Conservation (phyloP, 2,888 invertebrate species). For the Myopa testacea region DNA sequence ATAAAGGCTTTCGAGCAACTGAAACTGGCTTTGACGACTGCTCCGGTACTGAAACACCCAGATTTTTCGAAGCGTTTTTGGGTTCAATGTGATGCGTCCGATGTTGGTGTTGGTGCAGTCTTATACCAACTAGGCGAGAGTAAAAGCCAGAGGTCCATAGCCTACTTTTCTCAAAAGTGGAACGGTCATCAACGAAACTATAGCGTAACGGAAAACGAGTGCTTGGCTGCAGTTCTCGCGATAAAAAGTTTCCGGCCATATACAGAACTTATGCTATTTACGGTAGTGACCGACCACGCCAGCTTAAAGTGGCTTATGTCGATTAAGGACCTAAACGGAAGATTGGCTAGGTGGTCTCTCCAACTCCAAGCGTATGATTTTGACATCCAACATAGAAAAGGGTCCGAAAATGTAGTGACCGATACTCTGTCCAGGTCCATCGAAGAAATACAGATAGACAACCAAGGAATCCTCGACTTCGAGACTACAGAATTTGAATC, state of each 20-base stretch:
- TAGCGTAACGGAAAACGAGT: constrained; percentile 42
- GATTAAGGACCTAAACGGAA: neutral
- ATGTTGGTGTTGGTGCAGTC: constrained; percentile 40
- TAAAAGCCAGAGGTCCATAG: constrained; percentile 31
- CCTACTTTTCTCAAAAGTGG: too few species aligned
- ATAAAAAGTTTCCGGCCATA: too few species aligned
- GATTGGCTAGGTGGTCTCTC: neutral
- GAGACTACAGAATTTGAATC: too few species aligned
- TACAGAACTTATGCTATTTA: too few species aligned
- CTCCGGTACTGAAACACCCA: constrained; percentile 38
- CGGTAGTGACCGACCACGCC: neutral
- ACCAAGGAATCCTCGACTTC: too few species aligned
- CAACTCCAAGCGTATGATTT: neutral
- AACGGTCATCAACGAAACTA: too few species aligned
- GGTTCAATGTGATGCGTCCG: constrained; percentile 45
- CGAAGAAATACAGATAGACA: too few species aligned
- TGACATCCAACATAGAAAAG: constrained; percentile 8
- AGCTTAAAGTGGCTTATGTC: constrained; percentile 4
- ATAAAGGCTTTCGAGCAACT: constrained; percentile 37
- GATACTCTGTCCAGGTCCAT: too few species aligned
- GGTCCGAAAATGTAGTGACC: neutral
- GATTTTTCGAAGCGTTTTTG: constrained; percentile 43
- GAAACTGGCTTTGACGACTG: constrained; percentile 29
- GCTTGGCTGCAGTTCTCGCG: constrained; percentile 40
- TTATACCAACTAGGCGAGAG: constrained; percentile 35